Conservation (phyloP, 2,888 invertebrate species). For the Rhabditoides inermis region DNA sequence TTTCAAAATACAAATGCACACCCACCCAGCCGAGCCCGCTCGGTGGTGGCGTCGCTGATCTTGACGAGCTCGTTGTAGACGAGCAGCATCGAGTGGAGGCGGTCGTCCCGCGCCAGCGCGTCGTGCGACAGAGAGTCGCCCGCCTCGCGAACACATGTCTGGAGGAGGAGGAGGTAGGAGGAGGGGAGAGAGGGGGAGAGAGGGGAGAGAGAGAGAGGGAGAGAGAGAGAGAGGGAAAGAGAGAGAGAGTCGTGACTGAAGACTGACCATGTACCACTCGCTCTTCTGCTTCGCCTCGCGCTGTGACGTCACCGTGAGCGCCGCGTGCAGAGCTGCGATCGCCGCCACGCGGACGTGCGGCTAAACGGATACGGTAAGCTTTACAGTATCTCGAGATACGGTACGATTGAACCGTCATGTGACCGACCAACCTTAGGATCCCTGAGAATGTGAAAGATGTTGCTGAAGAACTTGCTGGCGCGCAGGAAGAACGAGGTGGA, state of each 20-base stretch:
- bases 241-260: too few relatives aligned
- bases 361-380: slow-evolving; percentile 42
- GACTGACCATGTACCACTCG: slow-evolving; percentile 69
- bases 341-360: slow-evolving; percentile 82
- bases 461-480: slow-evolving; percentile 56
- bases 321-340: slow-evolving; percentile 85
- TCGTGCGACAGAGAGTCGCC: too few relatives aligned
- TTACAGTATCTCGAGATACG: neutral
- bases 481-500: slow-evolving; percentile 80
- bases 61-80: slow-evolving; percentile 88
- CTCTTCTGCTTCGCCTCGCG: slow-evolving; percentile 86
- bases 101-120: slow-evolving; percentile 66
- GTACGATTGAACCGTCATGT: too few relatives aligned
- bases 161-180: too few relatives aligned
- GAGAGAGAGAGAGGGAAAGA: neutral
- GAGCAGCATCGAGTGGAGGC: slow-evolving; percentile 81
- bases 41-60: slow-evolving; percentile 39
- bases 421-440: slow-evolving; percentile 46
- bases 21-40: slow-evolving; percentile 28
- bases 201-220: neutral
- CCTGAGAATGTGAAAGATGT: slow-evolving; percentile 43
- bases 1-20: slow-evolving; percentile 3
- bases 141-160: slow-evolving; percentile 8
- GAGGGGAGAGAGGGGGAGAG: too few relatives aligned
- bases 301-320: slow-evolving; percentile 85